These are phyloP conservation scores for Chascanopsetta lugubris DNA, from an alignment of 2,113 vertebrate genomes.

Conservation along the genomic window DNA sequence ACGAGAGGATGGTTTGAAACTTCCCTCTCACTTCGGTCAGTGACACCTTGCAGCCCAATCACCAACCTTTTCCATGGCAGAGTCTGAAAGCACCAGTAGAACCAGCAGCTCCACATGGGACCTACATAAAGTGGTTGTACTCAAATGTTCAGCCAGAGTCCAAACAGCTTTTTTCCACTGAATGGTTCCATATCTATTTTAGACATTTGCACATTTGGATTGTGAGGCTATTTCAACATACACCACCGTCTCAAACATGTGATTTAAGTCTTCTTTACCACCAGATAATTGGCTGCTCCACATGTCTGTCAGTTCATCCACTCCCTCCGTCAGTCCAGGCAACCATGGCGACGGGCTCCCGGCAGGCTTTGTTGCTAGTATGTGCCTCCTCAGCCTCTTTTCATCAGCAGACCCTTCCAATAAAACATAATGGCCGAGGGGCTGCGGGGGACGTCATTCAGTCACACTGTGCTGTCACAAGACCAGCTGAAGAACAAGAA, in stretches of 20 bases:
- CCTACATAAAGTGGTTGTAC: neutral
- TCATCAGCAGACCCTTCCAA: constrained; percentile 43
- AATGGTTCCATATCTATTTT: constrained; percentile 24
- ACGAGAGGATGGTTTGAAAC: constrained; percentile 29
- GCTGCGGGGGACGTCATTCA: constrained; percentile 46
- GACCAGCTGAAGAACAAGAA: constrained; percentile 51
- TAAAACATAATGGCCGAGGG: constrained; percentile 49
- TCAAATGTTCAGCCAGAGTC: neutral
- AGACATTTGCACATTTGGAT: neutral
- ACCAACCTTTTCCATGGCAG: neutral
- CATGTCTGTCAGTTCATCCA: constrained; percentile 22
- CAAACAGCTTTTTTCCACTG: constrained; percentile 8
- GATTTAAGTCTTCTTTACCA: constrained; percentile 55
- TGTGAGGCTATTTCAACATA: constrained; percentile 45
- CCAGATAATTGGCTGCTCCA: constrained; percentile 51
- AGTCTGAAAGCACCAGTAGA: neutral
- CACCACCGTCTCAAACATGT: constrained; percentile 51
- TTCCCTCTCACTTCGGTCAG: constrained; percentile 13
- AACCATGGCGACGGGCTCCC: constrained; percentile 36
- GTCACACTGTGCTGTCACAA: constrained; percentile 53
- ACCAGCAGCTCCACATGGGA: neutral
- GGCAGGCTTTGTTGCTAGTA: constrained; percentile 34
- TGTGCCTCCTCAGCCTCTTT: constrained; percentile 22
- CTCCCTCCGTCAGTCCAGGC: neutral
- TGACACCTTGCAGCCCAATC: neutral